phyloP scores from a whole-genome alignment of 2,113 vertebrate genomes.

The Megaptera novaeangliae region DNA sequence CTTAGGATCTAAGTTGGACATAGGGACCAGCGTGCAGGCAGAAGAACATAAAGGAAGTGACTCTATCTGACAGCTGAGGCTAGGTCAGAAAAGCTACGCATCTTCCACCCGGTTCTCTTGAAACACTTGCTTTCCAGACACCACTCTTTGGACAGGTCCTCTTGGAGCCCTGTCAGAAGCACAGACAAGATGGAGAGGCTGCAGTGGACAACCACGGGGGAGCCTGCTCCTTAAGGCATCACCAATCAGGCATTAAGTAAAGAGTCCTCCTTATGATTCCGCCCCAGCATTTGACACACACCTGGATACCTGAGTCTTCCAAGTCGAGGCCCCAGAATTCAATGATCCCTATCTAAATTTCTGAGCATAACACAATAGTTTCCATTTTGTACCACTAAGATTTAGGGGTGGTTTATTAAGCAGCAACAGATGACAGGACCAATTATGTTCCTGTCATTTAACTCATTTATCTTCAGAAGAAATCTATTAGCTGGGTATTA shows the following conservation, averaged over 20 bases:
- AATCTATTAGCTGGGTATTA: neutral
- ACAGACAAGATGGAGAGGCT: neutral
- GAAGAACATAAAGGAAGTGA: neutral
- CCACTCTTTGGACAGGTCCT: accelerated
- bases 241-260: accelerated
- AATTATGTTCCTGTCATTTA: neutral
- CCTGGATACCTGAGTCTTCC: neutral
- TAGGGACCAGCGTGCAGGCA: neutral
- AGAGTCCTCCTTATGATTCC: neutral
- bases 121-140: neutral
- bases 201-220: accelerated
- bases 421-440: neutral
- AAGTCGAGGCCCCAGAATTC: neutral
- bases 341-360: neutral
- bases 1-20: neutral
- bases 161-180: neutral
- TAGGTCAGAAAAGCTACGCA: neutral
- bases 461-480: neutral
- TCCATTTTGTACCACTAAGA: neutral
- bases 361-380: neutral
- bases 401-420: neutral
- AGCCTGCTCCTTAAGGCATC: neutral
- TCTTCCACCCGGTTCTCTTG: neutral
- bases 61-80: neutral
- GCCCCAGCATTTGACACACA: neutral